Evolutionary conservation across 2,888 invertebrate species (phyloP), one percentile per base, ranked within the genome.

Genomic region (Laspeyria flexula): DNA sequence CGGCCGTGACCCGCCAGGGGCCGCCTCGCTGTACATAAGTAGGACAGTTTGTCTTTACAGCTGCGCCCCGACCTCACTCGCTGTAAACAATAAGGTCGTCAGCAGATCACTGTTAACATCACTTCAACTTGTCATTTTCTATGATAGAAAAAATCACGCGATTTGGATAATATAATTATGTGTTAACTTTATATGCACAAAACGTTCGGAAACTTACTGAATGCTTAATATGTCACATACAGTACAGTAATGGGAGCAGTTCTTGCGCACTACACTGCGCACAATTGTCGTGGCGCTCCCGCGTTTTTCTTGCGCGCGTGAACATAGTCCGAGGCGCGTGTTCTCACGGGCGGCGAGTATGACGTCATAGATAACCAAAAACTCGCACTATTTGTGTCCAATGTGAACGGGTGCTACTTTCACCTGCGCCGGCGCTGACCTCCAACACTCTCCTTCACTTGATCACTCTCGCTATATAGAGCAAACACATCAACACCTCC

Each of bases 341-440:
- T n/a, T n/a, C n/a, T n/a, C n/a, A n/a, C n/a, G n/a, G n/a, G n/a
- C n/a, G n/a, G n/a, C n/a, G n/a, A n/a, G n/a, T n/a, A n/a, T n/a
- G n/a, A n/a, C n/a, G n/a, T n/a, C n/a, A n/a, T n/a, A n/a, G n/a
- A n/a, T n/a, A n/a, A n/a, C n/a, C n/a, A n/a, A n/a, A n/a, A n/a
- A n/a, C n/a, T n/a, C n/a, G n/a, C n/a, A n/a, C n/a, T 27, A 45
- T 33, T 39, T 18, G 39, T 23, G 37, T 1, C 45, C 71, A 71
- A 65, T 60, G 69, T 13, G 46, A 67, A 65, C 71, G 50, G 55
- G 71, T 65, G 48, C 55, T 46, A 69, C 73, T 73, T 63, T 65
- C 68, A 68, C 73, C 52, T 34, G 12, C 35, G 69, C 38, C 47
- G 53, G 13, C 55, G 57, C 53, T n/a, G 13, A 4, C 16, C 7